Evolutionary conservation across 2,797 vertebrate species (phyloP), one percentile per base, ranked within the genome.

Genomic region (Chiloscyllium punctatum): DNA sequence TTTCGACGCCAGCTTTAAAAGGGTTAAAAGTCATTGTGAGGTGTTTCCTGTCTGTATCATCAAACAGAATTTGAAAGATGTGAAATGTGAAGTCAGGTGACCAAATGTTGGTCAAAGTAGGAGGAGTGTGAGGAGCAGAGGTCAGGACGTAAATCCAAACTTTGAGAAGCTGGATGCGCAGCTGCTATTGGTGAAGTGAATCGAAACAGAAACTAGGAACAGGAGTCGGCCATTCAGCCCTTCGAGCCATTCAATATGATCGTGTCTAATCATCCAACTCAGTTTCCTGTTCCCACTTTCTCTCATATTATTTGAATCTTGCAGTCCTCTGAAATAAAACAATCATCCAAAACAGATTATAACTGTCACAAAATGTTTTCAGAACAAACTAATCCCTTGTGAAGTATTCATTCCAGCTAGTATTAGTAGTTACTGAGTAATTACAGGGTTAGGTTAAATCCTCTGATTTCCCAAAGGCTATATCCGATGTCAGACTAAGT

Each of bases 391-490:
- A 94, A 94, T 94, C 23, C 92, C 92, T 72, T 48, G 68, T 72
- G 92, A 69, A 42, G 27, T 72, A 48, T 72, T 72, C 37, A 25
- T 94, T 94, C 23, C 68, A 94, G 13, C 66, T 71, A 30, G 68
- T 72, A 42, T 51, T 94, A 72, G 92, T 48, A 51, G 62, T 71
- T 72, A 69, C 57, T 30, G 37, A 94, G 92, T 94, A 94, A 94
- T 94, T 94, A 71, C 23, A 48, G 68, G 68, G 92, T 72, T 94
- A 94, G 92, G 37, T 69, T 94, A 72, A 94, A 71, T 27, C 48
- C 72, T 37, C 92, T 72, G 92, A 94, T 71, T 94, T 94, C 92
- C 68, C 92, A 94, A 11, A 71, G 92, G 92, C n/a, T 30, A 13
- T 15, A 66, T 90, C 30, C 13, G 1, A 62, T 90, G 87, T 90